A percentile compares a stretch with the other conserved stretches of the same genome.
phyloP scores from a whole-genome alignment of 2,888 invertebrate genomes.

The Leptinotarsa haldemani region DNA sequence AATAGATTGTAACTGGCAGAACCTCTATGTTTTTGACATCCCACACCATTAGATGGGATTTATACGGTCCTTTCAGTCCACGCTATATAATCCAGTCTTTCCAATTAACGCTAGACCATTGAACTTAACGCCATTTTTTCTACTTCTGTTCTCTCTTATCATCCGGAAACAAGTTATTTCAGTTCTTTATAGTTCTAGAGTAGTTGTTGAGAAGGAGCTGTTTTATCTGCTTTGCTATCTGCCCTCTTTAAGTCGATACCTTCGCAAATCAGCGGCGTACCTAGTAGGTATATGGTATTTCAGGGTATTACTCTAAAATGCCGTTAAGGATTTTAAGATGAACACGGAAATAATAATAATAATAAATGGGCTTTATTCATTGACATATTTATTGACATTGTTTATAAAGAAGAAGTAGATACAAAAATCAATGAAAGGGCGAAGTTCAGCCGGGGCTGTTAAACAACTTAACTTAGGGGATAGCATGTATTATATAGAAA shows the following conservation, averaged over 20 bases:
- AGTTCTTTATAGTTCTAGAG: slow-evolving; percentile 12
- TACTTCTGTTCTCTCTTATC: slow-evolving; percentile 7
- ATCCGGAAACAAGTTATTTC: slow-evolving; percentile 17
- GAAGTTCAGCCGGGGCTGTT: no score
- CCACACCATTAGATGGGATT: slow-evolving; percentile 8
- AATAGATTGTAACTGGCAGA: background rate
- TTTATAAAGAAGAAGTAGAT: no score
- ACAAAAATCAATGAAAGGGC: no score
- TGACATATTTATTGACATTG: no score
- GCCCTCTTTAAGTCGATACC: background rate
- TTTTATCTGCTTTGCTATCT: slow-evolving; percentile 6
- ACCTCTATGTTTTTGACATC: slow-evolving; percentile 20
- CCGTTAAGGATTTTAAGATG: no score
- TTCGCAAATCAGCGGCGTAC: slow-evolving; percentile 6
- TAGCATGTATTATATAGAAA: no score
- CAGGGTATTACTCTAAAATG: background rate
- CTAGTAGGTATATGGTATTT: background rate
- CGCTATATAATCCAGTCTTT: slow-evolving; percentile 21
- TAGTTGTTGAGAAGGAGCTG: background rate
- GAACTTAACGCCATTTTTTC: slow-evolving; percentile 22
- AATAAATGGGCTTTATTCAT: no score
- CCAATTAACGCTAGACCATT: slow-evolving; percentile 20
- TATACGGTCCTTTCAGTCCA: slow-evolving; percentile 16
- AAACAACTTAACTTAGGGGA: no score
- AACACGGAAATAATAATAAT: no score